Percentiles rank a stretch among this genome's conserved stretches.
Evolutionary conservation across 2,113 vertebrate genomes (phyloP).

Genomic region (Lamprotornis superbus): DNA sequence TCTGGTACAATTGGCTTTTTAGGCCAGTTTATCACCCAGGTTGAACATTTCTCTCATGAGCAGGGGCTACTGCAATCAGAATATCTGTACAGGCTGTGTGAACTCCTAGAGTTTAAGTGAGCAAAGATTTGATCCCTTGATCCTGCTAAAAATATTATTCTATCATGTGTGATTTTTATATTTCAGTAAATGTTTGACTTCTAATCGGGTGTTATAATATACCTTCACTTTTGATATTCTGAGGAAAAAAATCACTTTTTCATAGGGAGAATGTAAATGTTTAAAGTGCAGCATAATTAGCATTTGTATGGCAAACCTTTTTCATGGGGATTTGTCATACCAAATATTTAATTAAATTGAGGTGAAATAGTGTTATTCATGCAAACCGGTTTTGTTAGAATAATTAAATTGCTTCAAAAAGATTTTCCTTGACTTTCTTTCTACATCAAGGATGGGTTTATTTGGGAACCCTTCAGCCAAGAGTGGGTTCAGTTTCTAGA

Average conservation of each 20-base stretch:
- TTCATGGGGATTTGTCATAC: background rate
- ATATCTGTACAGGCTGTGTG: background rate
- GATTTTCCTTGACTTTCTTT: background rate
- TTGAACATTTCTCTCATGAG: background rate
- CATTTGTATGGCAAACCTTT: background rate
- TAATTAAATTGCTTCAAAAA: background rate
- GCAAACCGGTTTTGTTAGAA: background rate
- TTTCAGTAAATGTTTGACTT: background rate
- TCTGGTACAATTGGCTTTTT: background rate
- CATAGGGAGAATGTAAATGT: background rate
- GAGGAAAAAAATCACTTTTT: background rate
- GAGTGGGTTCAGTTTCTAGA: background rate
- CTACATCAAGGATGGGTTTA: background rate
- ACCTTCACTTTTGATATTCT: background rate
- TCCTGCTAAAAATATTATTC: background rate
- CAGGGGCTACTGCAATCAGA: background rate
- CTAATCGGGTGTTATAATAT: background rate
- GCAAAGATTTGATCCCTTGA: background rate
- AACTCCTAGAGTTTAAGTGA: background rate
- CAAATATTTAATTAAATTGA: conserved; percentile 27
- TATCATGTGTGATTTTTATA: background rate
- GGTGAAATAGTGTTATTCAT: conserved; percentile 2
- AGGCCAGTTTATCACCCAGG: background rate
- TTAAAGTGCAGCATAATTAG: background rate
- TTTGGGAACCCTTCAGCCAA: background rate